phyloP scores from a whole-genome alignment of 2,888 invertebrate species.

The Drosophila fungiperda region DNA sequence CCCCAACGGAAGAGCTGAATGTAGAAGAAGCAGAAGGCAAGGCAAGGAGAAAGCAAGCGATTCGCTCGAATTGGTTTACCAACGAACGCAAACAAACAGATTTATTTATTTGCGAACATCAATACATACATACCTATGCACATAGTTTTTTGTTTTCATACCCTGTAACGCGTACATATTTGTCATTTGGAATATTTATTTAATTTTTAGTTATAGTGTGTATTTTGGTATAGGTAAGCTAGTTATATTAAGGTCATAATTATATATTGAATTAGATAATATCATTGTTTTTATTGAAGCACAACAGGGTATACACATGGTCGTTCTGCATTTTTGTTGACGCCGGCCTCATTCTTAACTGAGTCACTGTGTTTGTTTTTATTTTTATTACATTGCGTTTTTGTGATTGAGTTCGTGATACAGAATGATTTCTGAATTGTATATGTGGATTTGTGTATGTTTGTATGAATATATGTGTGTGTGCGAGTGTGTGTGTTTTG shows the following conservation, averaged over 20 bases:
- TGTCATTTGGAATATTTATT: background rate
- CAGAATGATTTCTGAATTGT: background rate
- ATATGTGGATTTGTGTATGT: conserved; percentile 4
- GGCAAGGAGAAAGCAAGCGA: conserved; percentile 61
- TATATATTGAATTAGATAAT: background rate
- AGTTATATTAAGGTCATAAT: background rate
- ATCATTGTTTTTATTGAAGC: background rate
- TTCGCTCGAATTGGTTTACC: conserved; percentile 66
- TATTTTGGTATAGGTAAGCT: background rate
- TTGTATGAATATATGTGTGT: conserved; percentile 1
- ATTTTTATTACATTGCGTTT: conserved; percentile 63
- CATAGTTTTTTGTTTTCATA: conserved; percentile 30
- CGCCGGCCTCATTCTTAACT: conserved; percentile 15
- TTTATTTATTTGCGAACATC: conserved; percentile 38
- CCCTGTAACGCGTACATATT: conserved; percentile 3
- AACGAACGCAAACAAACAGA: conserved; percentile 39
- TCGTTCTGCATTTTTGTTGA: background rate
- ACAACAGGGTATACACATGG: conserved; percentile 17
- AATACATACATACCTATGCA: background rate
- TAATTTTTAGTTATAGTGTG: background rate
- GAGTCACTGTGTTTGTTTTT: conserved; percentile 54
- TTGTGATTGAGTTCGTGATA: conserved; percentile 15
- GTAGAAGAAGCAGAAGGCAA: conserved; percentile 15
- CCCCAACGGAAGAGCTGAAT: conserved; percentile 19
- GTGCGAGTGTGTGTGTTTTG: conserved; percentile 19